Conservation (phyloP, 2,888 invertebrate species). For the Rhaphigaster nebulosa region DNA sequence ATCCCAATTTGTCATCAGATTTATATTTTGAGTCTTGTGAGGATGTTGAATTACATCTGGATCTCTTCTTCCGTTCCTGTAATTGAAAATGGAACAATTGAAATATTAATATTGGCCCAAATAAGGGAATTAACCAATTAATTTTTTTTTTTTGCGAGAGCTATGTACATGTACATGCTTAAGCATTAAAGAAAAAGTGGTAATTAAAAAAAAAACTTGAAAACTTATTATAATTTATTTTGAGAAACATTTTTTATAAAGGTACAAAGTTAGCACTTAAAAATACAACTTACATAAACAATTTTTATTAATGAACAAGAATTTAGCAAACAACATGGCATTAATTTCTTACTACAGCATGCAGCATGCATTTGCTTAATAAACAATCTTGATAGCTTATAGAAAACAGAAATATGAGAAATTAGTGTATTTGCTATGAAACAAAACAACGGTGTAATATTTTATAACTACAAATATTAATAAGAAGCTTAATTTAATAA, state of each 20-base stretch:
- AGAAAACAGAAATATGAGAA: background rate
- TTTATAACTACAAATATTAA: background rate
- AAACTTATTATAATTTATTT: conserved; percentile 40
- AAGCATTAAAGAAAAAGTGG: background rate
- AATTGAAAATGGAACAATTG: conserved; percentile 40
- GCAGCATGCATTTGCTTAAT: background rate
- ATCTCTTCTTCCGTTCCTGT: conserved; percentile 54
- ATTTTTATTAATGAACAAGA: conserved; percentile 6
- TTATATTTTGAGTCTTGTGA: conserved; percentile 51
- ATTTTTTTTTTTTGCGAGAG: background rate
- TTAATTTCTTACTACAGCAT: conserved; percentile 33
- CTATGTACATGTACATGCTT: too few species aligned
- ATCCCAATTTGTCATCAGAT: conserved; percentile 44
- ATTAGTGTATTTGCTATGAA: background rate
- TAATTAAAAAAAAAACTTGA: background rate
- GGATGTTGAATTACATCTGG: conserved; percentile 58
- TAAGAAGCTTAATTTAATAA: background rate
- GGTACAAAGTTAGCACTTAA: conserved; percentile 50
- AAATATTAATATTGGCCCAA: background rate
- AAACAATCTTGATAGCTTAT: background rate
- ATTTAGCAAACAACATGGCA: background rate
- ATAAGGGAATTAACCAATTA: background rate
- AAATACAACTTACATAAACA: conserved; percentile 23
- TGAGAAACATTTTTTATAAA: conserved; percentile 52
- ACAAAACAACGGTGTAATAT: background rate